These are phyloP conservation scores for Rhopalosiphum padi DNA, from an alignment of 1,140 invertebrate species.

Conservation along the genomic window DNA sequence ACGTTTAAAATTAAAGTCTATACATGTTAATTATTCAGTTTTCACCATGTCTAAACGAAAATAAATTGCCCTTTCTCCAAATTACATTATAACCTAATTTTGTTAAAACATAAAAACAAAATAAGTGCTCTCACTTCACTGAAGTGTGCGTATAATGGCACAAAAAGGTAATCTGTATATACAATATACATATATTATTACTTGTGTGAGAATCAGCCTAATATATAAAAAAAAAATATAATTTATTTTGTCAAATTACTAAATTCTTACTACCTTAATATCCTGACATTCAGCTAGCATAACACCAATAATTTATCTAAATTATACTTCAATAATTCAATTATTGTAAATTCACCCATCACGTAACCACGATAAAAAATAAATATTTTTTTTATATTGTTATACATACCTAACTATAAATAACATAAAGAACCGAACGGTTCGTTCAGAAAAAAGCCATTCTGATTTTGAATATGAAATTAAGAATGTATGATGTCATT, in stretches of 20 bases:
- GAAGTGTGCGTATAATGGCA: not conserved
- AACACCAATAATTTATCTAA: not conserved
- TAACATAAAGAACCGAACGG: not conserved
- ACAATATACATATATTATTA: not conserved
- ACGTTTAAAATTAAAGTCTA: not conserved
- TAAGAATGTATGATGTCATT: too few relatives aligned
- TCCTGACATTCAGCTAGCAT: not conserved
- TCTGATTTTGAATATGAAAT: too few relatives aligned
- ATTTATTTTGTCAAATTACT: not conserved
- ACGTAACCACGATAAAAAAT: not conserved
- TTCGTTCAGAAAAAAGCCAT: not conserved
- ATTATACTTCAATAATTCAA: not conserved
- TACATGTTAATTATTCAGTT: not conserved
- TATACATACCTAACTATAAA: not conserved
- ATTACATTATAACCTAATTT: constrained; percentile 2
- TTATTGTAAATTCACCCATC: not conserved
- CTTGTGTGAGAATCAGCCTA: not conserved
- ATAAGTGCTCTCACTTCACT: not conserved
- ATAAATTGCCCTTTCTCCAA: not conserved
- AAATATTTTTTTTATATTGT: not conserved
- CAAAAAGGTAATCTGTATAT: not conserved
- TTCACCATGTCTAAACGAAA: not conserved
- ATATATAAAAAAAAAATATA: not conserved
- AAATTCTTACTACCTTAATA: not conserved
- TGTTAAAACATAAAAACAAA: not conserved